These are phyloP conservation scores for Taurulus bubalis DNA, from an alignment of 2,113 vertebrate species.

Conservation along the genomic window DNA sequence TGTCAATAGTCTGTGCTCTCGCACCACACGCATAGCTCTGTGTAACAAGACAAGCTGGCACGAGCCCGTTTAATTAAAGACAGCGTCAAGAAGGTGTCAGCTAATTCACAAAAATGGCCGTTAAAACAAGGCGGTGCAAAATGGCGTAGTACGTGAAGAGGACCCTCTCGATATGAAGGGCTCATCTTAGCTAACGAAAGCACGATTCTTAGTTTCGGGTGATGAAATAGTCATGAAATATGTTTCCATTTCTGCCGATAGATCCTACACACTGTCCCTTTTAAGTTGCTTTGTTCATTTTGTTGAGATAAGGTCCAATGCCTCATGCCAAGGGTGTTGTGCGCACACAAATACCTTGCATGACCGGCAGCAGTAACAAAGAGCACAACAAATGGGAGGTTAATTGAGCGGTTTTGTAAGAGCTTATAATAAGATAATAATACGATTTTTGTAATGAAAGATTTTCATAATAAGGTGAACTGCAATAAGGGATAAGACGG, in stretches of 20 bases:
- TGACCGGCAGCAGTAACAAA: background rate
- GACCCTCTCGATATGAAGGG: background rate
- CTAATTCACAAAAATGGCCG: background rate
- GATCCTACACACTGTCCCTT: too few species aligned
- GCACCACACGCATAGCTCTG: too few species aligned
- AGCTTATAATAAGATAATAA: constrained; percentile 3
- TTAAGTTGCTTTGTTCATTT: background rate
- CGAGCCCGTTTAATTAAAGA: background rate
- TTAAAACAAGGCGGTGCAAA: background rate
- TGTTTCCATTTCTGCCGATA: background rate
- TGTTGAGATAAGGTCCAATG: background rate
- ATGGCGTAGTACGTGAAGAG: background rate
- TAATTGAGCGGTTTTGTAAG: constrained; percentile 16
- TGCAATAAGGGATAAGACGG: constrained; percentile 6
- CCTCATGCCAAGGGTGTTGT: background rate
- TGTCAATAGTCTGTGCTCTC: too few species aligned
- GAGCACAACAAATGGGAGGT: constrained; percentile 18
- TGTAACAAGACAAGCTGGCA: background rate
- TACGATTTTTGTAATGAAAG: constrained; percentile 23
- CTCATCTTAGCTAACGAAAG: background rate
- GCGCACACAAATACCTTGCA: background rate
- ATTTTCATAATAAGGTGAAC: constrained; percentile 5
- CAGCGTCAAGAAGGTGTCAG: background rate
- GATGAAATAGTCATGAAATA: background rate
- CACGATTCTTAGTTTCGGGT: background rate